These are phyloP conservation scores for Scaptomyza pallida DNA, from an alignment of 1,140 invertebrate species.

Conservation along the genomic window DNA sequence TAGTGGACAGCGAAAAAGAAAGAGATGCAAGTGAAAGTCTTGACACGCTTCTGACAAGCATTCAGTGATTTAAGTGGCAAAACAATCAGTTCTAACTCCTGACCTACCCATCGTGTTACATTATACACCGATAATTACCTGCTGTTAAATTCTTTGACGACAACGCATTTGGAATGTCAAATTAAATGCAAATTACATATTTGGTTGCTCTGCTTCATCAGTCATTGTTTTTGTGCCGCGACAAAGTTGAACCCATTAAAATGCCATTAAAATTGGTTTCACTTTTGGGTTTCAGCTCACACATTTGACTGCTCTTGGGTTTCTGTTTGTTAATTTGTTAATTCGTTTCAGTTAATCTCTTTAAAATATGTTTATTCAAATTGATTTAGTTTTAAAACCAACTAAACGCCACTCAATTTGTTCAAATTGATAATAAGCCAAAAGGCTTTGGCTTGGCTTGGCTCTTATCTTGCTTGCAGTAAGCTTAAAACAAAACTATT, in stretches of 20 bases:
- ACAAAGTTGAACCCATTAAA: constrained; percentile 61
- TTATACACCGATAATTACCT: constrained; percentile 49
- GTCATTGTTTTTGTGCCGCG: constrained; percentile 19
- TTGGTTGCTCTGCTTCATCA: constrained; percentile 24
- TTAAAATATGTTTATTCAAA: constrained; percentile 15
- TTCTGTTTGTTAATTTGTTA: constrained; percentile 39
- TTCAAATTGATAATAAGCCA: constrained; percentile 6
- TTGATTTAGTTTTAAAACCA: constrained; percentile 12
- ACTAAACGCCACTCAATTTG: constrained; percentile 11
- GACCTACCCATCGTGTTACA: constrained; percentile 2
- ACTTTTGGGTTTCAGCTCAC: constrained; percentile 11
- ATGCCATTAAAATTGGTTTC: constrained; percentile 74
- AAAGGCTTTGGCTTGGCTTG: constrained; percentile 6
- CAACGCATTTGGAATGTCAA: constrained; percentile 61
- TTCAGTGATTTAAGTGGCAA: background rate
- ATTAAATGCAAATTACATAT: constrained; percentile 79
- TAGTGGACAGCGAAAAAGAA: background rate
- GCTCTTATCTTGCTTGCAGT: background rate
- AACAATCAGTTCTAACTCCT: background rate
- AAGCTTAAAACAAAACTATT: background rate
- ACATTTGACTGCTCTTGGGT: constrained; percentile 38
- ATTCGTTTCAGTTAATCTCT: constrained; percentile 16
- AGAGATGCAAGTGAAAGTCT: background rate
- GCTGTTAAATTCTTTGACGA: constrained; percentile 13
- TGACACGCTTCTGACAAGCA: no score